A percentile compares a stretch with the other conserved stretches of the same genome.
Conservation (phyloP, 2,888 invertebrate species). For the Noctua fimbriata region DNA sequence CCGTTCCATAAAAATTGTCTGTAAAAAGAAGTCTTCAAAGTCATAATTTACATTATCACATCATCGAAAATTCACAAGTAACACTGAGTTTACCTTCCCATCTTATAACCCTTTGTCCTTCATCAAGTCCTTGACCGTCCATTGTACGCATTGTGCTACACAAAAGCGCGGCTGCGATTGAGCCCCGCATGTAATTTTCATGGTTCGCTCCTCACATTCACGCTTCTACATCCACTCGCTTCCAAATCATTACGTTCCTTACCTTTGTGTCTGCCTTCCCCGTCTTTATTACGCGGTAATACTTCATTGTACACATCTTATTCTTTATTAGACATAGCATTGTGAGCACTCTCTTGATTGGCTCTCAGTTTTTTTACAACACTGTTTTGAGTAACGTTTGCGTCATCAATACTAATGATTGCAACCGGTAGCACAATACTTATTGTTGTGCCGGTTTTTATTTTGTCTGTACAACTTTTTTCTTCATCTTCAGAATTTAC, state of each 20-base stretch:
- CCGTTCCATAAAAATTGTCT: not conserved
- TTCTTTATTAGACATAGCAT: slow-evolving; percentile 78
- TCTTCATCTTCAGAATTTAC: slow-evolving; percentile 78
- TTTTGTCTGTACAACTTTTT: slow-evolving; percentile 78
- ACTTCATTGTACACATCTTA: slow-evolving; percentile 84
- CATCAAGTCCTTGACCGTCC: slow-evolving; percentile 88
- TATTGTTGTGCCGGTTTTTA: slow-evolving; percentile 82
- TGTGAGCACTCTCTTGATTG: slow-evolving; percentile 83
- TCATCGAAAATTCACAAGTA: slow-evolving; percentile 41
- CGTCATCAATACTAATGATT: slow-evolving; percentile 90
- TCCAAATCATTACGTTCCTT: slow-evolving; percentile 89
- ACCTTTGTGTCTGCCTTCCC: slow-evolving; percentile 84
- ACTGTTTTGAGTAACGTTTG: slow-evolving; percentile 86
- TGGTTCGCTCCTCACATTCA: slow-evolving; percentile 87
- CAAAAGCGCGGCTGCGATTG: slow-evolving; percentile 88
- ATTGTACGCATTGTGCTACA: slow-evolving; percentile 81
- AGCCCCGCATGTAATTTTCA: slow-evolving; percentile 88
- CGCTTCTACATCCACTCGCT: slow-evolving; percentile 85
- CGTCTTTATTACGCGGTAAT: slow-evolving; percentile 80
- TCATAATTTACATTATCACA: not conserved
- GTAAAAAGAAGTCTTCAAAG: not conserved
- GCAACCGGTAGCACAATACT: slow-evolving; percentile 87
- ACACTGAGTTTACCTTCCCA: slow-evolving; percentile 70
- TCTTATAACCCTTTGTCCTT: slow-evolving; percentile 85
- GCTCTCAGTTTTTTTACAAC: slow-evolving; percentile 85